Conservation (phyloP, 2,797 vertebrate genomes). For the Tinamus major region DNA sequence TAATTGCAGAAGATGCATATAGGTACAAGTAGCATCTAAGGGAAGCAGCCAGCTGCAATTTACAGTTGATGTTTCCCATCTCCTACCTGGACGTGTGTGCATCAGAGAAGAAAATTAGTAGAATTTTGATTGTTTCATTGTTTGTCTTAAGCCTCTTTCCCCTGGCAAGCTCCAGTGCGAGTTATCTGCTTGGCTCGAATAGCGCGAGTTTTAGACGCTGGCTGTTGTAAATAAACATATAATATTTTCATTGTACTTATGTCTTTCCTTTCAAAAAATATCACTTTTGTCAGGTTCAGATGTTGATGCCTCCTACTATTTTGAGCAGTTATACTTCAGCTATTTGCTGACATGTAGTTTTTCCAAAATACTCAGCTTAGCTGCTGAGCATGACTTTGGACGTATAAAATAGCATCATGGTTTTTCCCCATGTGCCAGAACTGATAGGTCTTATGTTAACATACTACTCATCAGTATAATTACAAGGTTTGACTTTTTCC, state of each 20-base stretch:
- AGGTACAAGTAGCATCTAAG: not conserved
- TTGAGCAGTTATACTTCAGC: not conserved
- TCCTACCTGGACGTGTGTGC: not conserved
- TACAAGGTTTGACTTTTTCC: not conserved
- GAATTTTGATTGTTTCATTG: not conserved
- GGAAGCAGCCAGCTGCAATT: not conserved
- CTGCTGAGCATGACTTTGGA: not conserved
- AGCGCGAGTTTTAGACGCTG: not conserved
- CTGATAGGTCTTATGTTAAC: not conserved
- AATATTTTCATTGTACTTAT: not conserved
- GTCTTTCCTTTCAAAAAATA: not conserved
- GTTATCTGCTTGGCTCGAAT: not conserved
- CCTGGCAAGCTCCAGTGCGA: not conserved
- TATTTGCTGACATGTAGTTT: not conserved
- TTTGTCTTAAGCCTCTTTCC: not conserved
- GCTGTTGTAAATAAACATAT: accelerated
- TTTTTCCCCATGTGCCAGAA: not conserved
- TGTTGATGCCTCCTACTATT: not conserved
- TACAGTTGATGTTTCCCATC: not conserved
- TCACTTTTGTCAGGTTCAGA: not conserved
- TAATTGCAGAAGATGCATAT: not conserved
- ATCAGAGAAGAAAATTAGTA: not conserved
- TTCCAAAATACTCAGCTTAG: not conserved
- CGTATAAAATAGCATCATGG: not conserved
- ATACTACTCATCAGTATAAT: not conserved